Evolutionary conservation across 2,113 vertebrate genomes (phyloP).

Genomic region (Python bivittatus): DNA sequence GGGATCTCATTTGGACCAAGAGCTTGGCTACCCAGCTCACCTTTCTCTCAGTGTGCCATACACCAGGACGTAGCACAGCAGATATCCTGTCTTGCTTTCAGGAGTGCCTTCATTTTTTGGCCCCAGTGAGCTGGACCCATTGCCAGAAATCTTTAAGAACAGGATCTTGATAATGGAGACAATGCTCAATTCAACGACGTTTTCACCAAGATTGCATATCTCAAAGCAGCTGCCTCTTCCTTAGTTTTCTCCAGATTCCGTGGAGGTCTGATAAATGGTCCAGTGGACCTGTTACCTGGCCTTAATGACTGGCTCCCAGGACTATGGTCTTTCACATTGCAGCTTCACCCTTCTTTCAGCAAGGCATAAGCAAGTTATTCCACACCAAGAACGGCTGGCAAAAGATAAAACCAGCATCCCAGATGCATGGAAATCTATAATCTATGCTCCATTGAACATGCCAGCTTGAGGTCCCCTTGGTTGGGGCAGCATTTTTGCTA

Average conservation of each 20-base stretch:
- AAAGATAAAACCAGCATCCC: neutral
- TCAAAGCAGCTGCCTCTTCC: too few relatives aligned
- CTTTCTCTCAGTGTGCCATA: too few relatives aligned
- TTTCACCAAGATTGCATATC: neutral
- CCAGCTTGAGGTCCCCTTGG: neutral
- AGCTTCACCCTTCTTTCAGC: neutral
- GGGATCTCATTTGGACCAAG: neutral
- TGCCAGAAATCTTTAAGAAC: too few relatives aligned
- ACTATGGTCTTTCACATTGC: neutral
- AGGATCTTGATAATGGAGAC: too few relatives aligned
- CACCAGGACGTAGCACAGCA: neutral
- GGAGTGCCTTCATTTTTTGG: neutral
- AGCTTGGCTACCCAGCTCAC: neutral
- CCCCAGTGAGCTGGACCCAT: too few relatives aligned
- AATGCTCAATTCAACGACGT: neutral
- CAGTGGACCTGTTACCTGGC: neutral
- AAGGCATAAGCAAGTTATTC: neutral
- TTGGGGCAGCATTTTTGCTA: neutral
- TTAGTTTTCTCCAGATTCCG: neutral
- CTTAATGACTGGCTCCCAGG: neutral
- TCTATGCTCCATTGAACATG: neutral
- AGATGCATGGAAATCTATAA: neutral
- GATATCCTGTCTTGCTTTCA: neutral
- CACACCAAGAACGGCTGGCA: neutral
- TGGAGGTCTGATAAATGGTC: neutral